phyloP scores from a whole-genome alignment of 64 coral and sea anemone species.

The Catalaphyllia jardinei region DNA sequence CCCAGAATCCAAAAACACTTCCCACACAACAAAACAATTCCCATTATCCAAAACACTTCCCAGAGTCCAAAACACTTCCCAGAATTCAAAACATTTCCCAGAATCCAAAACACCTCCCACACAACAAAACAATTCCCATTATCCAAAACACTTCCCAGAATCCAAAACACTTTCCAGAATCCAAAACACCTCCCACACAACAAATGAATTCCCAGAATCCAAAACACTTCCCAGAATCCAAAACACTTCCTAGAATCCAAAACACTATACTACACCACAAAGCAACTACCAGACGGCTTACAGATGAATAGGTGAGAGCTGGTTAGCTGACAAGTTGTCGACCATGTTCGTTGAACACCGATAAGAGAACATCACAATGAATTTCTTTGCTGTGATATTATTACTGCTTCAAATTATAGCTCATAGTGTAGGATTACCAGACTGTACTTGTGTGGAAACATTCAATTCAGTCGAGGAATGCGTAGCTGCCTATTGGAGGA shows the following conservation, averaged over 20 bases:
- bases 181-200: no score
- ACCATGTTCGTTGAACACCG: neutral
- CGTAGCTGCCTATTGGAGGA: slow-evolving; percentile 8
- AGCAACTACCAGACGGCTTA: neutral
- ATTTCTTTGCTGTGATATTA: neutral
- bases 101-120: no score
- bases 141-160: no score
- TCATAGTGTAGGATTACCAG: slow-evolving; percentile 5
- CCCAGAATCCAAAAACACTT: no score
- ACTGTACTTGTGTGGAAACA: neutral
- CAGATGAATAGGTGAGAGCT: neutral
- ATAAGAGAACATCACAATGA: neutral
- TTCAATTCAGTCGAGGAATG: slow-evolving; percentile 28
- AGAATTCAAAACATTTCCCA: no score
- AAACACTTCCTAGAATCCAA: neutral
- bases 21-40: no score
- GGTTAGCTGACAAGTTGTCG: neutral
- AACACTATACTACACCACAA: neutral
- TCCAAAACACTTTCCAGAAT: no score
- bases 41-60: neutral
- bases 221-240: no score
- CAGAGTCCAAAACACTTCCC: no score
- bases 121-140: no score
- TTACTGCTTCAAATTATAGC: slow-evolving; percentile 16
- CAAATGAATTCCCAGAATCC: no score